phyloP scores from a whole-genome alignment of 2,888 invertebrate species.

The Pseudoips prasinana region DNA sequence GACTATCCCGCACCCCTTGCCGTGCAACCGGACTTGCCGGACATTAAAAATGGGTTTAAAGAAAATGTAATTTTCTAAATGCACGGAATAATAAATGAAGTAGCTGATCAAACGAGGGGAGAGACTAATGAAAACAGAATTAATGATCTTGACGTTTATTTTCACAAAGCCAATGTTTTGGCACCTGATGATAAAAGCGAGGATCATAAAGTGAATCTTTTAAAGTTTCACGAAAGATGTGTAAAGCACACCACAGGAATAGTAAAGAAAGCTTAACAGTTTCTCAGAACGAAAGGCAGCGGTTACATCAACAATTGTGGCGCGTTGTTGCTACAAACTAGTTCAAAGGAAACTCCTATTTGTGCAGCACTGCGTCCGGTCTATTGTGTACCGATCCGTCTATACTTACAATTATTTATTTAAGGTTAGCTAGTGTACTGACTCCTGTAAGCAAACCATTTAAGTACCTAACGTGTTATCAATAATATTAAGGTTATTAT shows the following conservation, averaged over 20 bases:
- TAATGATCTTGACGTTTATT: too few species aligned
- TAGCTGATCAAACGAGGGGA: slow-evolving; percentile 7
- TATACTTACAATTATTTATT: slow-evolving; percentile 46
- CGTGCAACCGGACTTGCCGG: slow-evolving; percentile 7
- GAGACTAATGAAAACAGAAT: neutral
- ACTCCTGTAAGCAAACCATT: slow-evolving; percentile 1
- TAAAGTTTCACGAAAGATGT: slow-evolving; percentile 27
- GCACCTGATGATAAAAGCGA: slow-evolving; percentile 12
- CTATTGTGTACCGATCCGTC: slow-evolving; percentile 55
- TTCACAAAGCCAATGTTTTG: slow-evolving; percentile 4
- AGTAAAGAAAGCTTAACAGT: slow-evolving; percentile 40
- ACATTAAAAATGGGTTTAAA: slow-evolving; percentile 18
- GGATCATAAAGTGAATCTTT: slow-evolving; percentile 10
- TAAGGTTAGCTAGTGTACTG: slow-evolving; percentile 15
- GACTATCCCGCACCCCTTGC: slow-evolving; percentile 34
- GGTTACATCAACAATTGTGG: slow-evolving; percentile 50
- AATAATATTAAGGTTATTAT: neutral
- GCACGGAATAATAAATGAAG: slow-evolving; percentile 4
- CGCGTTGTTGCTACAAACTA: slow-evolving; percentile 49
- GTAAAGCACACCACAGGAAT: slow-evolving; percentile 12
- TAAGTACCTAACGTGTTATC: slow-evolving; percentile 5
- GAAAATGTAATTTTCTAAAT: slow-evolving; percentile 18
- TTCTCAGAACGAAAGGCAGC: slow-evolving; percentile 44
- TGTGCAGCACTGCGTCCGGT: slow-evolving; percentile 63
- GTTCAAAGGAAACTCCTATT: slow-evolving; percentile 75